Evolutionary conservation across 2,888 invertebrate genomes (phyloP).

Genomic region (Amblyteles armatorius): DNA sequence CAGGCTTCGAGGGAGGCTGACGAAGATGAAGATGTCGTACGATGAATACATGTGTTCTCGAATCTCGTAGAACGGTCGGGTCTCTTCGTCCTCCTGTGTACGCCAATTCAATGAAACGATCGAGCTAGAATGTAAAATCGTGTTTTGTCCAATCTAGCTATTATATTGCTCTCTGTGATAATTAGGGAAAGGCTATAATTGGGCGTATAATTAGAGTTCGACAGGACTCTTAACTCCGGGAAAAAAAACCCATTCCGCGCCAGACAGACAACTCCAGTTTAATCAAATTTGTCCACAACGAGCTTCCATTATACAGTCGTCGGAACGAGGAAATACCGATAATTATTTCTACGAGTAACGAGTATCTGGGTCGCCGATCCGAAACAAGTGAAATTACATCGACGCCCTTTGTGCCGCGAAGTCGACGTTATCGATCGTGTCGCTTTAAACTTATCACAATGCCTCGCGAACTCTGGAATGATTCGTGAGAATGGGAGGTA

Average conservation of each 20-base stretch:
- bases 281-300: not conserved
- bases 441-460: not conserved
- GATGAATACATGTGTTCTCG: not conserved
- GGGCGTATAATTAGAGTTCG: not conserved
- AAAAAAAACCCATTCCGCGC: not conserved
- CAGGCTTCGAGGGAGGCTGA: not conserved
- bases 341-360: conserved; percentile 9
- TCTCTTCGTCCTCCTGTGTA: not conserved
- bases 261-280: not conserved
- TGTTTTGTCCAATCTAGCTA: not conserved
- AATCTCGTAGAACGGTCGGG: not conserved
- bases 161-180: not conserved
- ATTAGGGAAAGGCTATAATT: not conserved
- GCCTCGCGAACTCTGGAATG: not conserved
- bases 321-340: not conserved
- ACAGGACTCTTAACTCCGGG: not conserved
- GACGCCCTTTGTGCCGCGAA: not conserved
- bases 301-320: not conserved
- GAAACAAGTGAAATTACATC: conserved; percentile 3
- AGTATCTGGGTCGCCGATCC: not conserved
- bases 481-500: not conserved
- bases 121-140: not conserved
- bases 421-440: not conserved
- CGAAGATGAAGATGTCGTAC: not conserved
- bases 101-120: not conserved